Conservation (phyloP, 2,113 vertebrate genomes). For the Anser cygnoides region DNA sequence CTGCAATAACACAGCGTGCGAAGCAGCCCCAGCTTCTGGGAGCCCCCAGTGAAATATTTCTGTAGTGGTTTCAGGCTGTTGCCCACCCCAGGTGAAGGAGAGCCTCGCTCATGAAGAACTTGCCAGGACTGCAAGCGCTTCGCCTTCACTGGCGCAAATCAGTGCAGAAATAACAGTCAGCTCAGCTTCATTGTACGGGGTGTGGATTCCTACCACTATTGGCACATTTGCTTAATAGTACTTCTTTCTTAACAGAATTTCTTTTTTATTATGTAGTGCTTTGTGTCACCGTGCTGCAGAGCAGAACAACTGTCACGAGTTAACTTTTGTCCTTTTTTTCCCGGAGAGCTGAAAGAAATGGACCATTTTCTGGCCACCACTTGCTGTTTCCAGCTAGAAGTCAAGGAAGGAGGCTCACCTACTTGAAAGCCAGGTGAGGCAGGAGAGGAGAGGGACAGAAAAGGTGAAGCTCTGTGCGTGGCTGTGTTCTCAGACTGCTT, state of each 20-base stretch:
- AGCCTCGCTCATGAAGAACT: fast-evolving
- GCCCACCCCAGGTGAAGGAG: not conserved
- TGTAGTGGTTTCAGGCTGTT: not conserved
- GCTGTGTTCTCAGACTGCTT: not conserved
- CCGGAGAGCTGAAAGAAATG: not conserved
- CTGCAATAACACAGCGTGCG: not conserved
- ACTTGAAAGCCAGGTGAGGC: not conserved
- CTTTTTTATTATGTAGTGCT: not conserved
- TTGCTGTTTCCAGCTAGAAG: not conserved
- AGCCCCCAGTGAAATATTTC: not conserved
- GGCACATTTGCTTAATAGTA: fast-evolving
- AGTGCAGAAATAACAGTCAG: not conserved
- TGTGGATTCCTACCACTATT: not conserved
- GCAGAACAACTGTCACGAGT: not conserved
- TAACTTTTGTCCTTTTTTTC: not conserved
- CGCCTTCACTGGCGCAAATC: not conserved
- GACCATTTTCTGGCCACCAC: not conserved
- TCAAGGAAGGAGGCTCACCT: not conserved
- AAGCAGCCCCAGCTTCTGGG: not conserved
- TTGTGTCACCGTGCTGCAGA: not conserved
- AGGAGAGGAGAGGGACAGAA: not conserved
- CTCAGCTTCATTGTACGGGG: fast-evolving
- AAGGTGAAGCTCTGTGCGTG: not conserved
- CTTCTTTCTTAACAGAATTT: not conserved
- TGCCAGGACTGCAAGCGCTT: not conserved